Conservation (phyloP, 1,140 invertebrate species). For the Steinernema feltiae region DNA sequence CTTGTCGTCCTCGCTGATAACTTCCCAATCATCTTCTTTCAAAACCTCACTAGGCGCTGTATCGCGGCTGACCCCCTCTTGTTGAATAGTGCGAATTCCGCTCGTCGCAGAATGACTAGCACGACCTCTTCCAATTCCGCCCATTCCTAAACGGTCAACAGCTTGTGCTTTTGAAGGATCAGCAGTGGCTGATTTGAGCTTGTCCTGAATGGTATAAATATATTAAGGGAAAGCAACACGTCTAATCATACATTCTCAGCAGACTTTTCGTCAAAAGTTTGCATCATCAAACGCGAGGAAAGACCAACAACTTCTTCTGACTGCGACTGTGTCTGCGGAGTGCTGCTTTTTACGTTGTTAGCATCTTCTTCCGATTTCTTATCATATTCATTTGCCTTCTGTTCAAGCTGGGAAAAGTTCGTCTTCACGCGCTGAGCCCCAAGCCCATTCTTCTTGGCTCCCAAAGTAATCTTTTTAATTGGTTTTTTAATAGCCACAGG, state of each 20-base stretch:
- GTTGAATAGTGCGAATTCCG: constrained; percentile 85
- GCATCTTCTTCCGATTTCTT: constrained; percentile 58
- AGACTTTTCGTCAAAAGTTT: not conserved
- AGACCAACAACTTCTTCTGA: not conserved
- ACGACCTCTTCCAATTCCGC: constrained; percentile 67
- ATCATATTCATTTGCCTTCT: constrained; percentile 71
- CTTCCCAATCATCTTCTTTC: constrained; percentile 31
- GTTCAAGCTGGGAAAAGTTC: constrained; percentile 92
- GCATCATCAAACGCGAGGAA: constrained; percentile 10
- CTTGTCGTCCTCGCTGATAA: constrained; percentile 26
- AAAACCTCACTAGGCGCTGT: constrained; percentile 29
- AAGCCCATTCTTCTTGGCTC: constrained; percentile 74
- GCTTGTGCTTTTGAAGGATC: constrained; percentile 81
- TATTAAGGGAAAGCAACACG: not conserved
- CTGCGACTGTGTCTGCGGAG: constrained; percentile 57
- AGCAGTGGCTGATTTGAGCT: constrained; percentile 63
- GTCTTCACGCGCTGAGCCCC: constrained; percentile 85
- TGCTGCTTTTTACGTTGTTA: not conserved
- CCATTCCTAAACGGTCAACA: constrained; percentile 88
- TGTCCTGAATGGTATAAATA: constrained; percentile 60
- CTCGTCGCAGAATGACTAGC: constrained; percentile 77
- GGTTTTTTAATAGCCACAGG: constrained; percentile 48
- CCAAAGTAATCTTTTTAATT: constrained; percentile 51
- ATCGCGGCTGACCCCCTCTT: constrained; percentile 62
- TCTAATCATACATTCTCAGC: not conserved